Evolutionary conservation across 2,797 vertebrate species (phyloP).

Genomic region (Chelon labrosus): DNA sequence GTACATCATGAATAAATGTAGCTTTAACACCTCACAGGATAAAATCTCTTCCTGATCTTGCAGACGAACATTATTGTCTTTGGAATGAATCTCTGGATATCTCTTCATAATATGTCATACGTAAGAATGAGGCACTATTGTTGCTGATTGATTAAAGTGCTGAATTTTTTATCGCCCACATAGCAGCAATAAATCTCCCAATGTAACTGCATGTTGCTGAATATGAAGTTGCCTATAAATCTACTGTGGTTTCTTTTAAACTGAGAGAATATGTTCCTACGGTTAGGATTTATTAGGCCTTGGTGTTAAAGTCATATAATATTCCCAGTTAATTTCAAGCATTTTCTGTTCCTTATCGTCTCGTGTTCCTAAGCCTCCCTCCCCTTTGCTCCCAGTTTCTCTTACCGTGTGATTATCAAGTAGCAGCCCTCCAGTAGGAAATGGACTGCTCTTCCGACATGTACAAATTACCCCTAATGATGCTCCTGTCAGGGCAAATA

Average conservation of each 20-base stretch:
- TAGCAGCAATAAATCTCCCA: conserved; percentile 39
- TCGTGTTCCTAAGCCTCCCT: conserved; percentile 9
- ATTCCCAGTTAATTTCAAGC: background rate
- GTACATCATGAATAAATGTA: background rate
- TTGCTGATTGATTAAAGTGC: conserved; percentile 50
- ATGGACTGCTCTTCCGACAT: conserved; percentile 69
- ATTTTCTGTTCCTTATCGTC: conserved; percentile 21
- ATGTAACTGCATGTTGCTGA: conserved; percentile 15
- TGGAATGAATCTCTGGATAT: conserved; percentile 5
- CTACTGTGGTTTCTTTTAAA: conserved; percentile 13
- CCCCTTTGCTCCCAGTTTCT: conserved; percentile 10
- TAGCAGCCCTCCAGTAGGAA: conserved; percentile 74
- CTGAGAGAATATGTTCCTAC: conserved; percentile 10
- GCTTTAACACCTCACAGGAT: background rate
- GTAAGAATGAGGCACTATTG: background rate
- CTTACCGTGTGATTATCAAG: conserved; percentile 78
- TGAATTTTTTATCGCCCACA: conserved; percentile 20
- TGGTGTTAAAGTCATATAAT: conserved; percentile 13
- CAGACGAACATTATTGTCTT: background rate
- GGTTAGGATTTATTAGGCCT: conserved; percentile 17
- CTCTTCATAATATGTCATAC: background rate
- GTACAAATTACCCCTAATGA: conserved; percentile 85
- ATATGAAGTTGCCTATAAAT: conserved; percentile 53
- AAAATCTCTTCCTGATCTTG: background rate
- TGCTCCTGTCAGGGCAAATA: conserved; percentile 80